Percentiles rank a stretch among this genome's conserved stretches.
phyloP scores from a whole-genome alignment of 2,113 vertebrate genomes.

The Colius striatus region DNA sequence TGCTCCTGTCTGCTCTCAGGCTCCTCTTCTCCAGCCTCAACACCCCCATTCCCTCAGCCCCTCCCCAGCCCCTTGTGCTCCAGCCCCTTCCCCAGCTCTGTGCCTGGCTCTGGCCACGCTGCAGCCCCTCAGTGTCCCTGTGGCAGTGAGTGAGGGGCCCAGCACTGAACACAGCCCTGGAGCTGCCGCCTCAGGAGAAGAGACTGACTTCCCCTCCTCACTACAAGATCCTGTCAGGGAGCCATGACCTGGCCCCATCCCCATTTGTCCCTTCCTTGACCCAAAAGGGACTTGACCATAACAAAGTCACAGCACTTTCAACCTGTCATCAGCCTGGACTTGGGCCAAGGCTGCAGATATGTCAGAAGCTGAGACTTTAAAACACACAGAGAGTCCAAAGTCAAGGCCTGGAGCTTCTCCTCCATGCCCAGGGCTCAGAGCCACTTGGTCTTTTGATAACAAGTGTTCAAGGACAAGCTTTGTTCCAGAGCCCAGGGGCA shows the following conservation, averaged over 20 bases:
- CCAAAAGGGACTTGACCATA: not conserved
- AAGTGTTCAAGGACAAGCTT: not conserved
- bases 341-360: accelerated
- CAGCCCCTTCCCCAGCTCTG: too few relatives aligned
- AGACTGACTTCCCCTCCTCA: too few relatives aligned
- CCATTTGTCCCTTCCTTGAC: not conserved
- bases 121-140: too few relatives aligned
- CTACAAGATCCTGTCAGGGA: not conserved
- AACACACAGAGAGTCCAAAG: not conserved
- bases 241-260: not conserved
- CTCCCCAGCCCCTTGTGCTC: too few relatives aligned
- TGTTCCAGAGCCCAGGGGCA: not conserved
- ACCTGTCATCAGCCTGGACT: not conserved
- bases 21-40: too few relatives aligned
- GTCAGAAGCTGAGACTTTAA: not conserved
- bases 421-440: accelerated
- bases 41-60: too few relatives aligned
- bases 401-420: not conserved
- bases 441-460: not conserved
- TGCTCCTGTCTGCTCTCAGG: too few relatives aligned
- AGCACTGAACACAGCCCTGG: too few relatives aligned
- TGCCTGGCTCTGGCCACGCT: too few relatives aligned
- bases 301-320: accelerated
- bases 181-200: too few relatives aligned
- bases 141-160: too few relatives aligned